These are phyloP conservation scores for Cephus nigrinus DNA, from an alignment of 2,888 invertebrate species.

Conservation along the genomic window DNA sequence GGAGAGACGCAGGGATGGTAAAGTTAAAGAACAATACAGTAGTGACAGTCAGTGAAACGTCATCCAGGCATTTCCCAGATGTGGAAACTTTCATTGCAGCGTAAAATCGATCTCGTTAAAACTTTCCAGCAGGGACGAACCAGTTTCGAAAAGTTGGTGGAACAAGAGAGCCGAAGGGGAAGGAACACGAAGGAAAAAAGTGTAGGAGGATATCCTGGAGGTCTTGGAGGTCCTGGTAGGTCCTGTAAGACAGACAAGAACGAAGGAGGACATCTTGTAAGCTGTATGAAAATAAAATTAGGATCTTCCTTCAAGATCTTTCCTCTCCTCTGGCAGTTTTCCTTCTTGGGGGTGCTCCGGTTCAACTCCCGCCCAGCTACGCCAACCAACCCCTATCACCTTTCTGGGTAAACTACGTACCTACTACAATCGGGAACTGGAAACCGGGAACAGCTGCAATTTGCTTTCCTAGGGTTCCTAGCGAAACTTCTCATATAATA, in stretches of 20 bases:
- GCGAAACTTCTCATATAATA: neutral
- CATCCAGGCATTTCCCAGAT: slow-evolving; percentile 38
- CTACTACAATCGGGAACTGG: neutral
- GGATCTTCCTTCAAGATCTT: neutral
- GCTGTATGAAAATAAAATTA: slow-evolving; percentile 1
- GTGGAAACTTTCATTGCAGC: slow-evolving; percentile 32
- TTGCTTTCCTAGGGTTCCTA: neutral
- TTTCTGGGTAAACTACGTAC: neutral
- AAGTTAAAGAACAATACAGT: slow-evolving; percentile 26
- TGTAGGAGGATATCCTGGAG: neutral
- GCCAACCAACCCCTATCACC: neutral
- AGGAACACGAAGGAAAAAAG: neutral
- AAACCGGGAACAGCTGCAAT: neutral
- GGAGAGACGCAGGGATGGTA: slow-evolving; percentile 9
- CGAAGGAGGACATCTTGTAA: neutral
- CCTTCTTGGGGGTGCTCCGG: neutral
- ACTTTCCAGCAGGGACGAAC: slow-evolving; percentile 42
- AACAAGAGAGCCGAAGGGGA: neutral
- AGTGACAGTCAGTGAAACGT: slow-evolving; percentile 43
- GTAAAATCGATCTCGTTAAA: slow-evolving; percentile 53
- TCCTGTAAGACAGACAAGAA: slow-evolving; percentile 1
- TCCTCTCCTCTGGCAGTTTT: neutral
- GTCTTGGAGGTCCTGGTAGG: neutral
- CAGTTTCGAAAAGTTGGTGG: slow-evolving; percentile 41
- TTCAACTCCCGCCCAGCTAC: neutral